phyloP scores from a whole-genome alignment of 1,140 invertebrate genomes.

The Sitophilus oryzae region DNA sequence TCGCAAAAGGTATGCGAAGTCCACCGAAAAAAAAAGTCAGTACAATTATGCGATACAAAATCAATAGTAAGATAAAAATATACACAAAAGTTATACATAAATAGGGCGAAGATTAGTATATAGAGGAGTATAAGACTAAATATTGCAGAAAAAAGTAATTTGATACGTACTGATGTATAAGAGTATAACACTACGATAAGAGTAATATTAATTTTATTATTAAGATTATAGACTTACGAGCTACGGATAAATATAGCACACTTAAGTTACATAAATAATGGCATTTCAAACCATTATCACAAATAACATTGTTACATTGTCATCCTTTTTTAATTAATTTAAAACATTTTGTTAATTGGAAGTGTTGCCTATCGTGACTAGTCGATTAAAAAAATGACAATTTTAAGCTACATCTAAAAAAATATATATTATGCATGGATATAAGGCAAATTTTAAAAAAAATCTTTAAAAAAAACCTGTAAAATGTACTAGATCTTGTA shows the following conservation, averaged over 20 bases:
- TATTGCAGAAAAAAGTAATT: conserved; percentile 14
- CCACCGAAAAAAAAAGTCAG: background rate
- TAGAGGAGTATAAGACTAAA: conserved; percentile 17
- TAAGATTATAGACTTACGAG: conserved; percentile 23
- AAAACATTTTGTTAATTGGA: conserved; percentile 12
- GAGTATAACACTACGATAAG: conserved; percentile 20
- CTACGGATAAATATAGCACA: conserved; percentile 38
- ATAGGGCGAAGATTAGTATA: conserved; percentile 13
- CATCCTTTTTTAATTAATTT: conserved; percentile 15
- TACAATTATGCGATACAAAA: conserved; percentile 13
- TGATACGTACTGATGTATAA: conserved; percentile 6
- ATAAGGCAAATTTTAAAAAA: too few species aligned
- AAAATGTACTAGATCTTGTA: too few species aligned
- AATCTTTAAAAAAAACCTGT: too few species aligned
- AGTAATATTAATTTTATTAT: conserved; percentile 23
- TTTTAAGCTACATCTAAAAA: conserved; percentile 16
- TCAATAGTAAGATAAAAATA: conserved; percentile 17
- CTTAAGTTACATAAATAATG: conserved; percentile 39
- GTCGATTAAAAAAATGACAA: conserved; percentile 18
- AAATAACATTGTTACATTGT: conserved; percentile 29
- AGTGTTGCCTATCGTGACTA: conserved; percentile 29
- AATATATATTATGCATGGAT: too few species aligned
- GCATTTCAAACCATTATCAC: conserved; percentile 41
- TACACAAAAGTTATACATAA: conserved; percentile 20
- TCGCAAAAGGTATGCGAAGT: background rate